Evolutionary conservation across 1,140 invertebrate species (phyloP).

Genomic region (Drosophila nigromelanica): DNA sequence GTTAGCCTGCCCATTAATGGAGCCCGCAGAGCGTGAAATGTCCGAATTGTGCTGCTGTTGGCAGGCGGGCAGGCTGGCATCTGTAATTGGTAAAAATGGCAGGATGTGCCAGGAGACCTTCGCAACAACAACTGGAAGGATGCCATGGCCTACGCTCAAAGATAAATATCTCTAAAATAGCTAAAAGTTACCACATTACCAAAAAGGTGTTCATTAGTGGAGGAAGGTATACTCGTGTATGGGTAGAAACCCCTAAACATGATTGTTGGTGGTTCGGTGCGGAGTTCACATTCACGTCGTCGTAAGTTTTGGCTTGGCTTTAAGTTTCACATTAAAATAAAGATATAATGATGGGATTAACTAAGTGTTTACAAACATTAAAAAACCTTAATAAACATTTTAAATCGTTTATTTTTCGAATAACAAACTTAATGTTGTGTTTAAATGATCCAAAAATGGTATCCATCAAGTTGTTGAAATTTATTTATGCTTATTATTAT

Average conservation of each 20-base stretch:
- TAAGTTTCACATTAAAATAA: no score
- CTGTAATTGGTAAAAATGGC: conserved; percentile 34
- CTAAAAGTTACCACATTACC: neutral
- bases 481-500: no score
- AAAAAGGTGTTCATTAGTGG: neutral
- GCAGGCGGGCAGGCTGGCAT: conserved; percentile 6
- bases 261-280: no score
- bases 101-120: conserved; percentile 18
- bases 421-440: no score
- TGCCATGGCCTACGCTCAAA: neutral
- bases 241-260: neutral
- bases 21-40: conserved; percentile 26
- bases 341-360: no score
- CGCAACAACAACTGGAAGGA: conserved; percentile 3
- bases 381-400: neutral
- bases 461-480: no score
- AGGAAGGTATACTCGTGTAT: neutral
- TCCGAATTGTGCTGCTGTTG: conserved; percentile 7
- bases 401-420: neutral
- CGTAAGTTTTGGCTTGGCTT: no score
- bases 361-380: no score
- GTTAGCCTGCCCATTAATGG: conserved; percentile 24
- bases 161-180: conserved; percentile 1
- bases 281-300: no score
- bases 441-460: no score